phyloP scores from a whole-genome alignment of 92 coral and sea anemone species.

The Epizoanthus scotinus region DNA sequence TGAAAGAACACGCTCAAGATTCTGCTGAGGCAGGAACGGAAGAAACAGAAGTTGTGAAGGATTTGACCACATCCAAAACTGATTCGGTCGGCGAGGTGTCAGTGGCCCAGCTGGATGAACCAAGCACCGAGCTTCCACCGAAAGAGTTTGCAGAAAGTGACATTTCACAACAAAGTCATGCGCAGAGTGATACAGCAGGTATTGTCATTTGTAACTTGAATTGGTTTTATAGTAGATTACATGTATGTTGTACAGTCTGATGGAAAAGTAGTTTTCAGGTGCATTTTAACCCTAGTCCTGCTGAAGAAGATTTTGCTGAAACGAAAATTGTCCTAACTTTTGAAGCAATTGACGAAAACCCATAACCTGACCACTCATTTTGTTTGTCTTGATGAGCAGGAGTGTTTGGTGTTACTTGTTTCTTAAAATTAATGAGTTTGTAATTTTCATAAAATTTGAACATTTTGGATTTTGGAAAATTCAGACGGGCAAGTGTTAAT shows the following conservation, averaged over 20 bases:
- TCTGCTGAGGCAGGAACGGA: not conserved
- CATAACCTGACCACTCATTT: too few species aligned
- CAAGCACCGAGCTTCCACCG: not conserved
- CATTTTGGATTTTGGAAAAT: too few species aligned
- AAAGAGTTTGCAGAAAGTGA: conserved; percentile 2
- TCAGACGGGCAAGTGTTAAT: too few species aligned
- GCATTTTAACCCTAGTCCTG: too few species aligned
- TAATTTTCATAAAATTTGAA: too few species aligned
- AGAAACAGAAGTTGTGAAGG: conserved; percentile 22
- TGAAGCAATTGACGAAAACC: too few species aligned
- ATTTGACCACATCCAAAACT: conserved; percentile 34
- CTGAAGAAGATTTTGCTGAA: too few species aligned
- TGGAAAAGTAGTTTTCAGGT: too few species aligned
- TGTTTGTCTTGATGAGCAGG: too few species aligned
- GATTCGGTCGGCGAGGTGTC: not conserved
- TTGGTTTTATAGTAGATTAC: not conserved
- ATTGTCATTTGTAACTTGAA: not conserved
- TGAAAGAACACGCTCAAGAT: not conserved
- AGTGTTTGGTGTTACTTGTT: too few species aligned
- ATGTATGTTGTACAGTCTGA: not conserved
- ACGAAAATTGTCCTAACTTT: too few species aligned
- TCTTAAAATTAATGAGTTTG: too few species aligned
- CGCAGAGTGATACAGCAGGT: not conserved
- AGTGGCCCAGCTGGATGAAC: not conserved
- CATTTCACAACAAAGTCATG: not conserved